Base-by-base conservation (phyloP, 2,113 vertebrate genomes). In the Equus przewalskii region DNA sequence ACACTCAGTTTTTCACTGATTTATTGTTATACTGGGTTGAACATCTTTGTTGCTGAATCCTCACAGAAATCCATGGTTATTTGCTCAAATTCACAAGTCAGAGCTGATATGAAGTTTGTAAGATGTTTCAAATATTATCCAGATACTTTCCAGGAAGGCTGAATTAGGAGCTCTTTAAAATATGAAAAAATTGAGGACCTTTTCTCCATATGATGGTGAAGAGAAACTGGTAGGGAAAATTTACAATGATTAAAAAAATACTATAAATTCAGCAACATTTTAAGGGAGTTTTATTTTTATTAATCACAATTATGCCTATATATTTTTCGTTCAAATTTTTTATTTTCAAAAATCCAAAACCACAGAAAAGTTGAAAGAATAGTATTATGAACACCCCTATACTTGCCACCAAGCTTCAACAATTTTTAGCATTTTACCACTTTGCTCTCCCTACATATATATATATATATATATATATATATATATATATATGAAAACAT, bases 81-180 rank as follows among this genome's bases (percentile, higher is more conserved):
- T 91, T 87, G 81, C 24, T 94, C n/a, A 86, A 93, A 91, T 82
- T 90, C 15, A 22, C 41, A 89, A 94, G 46, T 79, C 60, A 86
- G 89, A 86, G n/a, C 54, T 6, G 44, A 51, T 41, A 67, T n/a
- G 9, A 81, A 60, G 13, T 91, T 97, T 69, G 44, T 76, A 78
- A 78, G 24, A 9, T 78, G 13, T 58, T 70, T 81, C 69, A 78
- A n/a, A 67, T 79, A 79, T 87, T 51, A 79, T 12, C 13, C 62
- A 79, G 49, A 89, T 44, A 30, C 73, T 89, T 95, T 96, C n/a
- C n/a, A 94, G 28, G 69, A 80, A 44, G 13, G 80, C 41, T 92
- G 58, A 96, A 85, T 81, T 75, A 90, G 72, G 46, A 94, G 18
- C 0, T 64, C 81, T 81, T 82, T 51, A 36, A 79, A 94, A 62